A percentile compares a stretch with the other conserved stretches of the same genome.
Conservation (phyloP, 64 coral and sea anemone species). For the Stichodactyla mertensii region DNA sequence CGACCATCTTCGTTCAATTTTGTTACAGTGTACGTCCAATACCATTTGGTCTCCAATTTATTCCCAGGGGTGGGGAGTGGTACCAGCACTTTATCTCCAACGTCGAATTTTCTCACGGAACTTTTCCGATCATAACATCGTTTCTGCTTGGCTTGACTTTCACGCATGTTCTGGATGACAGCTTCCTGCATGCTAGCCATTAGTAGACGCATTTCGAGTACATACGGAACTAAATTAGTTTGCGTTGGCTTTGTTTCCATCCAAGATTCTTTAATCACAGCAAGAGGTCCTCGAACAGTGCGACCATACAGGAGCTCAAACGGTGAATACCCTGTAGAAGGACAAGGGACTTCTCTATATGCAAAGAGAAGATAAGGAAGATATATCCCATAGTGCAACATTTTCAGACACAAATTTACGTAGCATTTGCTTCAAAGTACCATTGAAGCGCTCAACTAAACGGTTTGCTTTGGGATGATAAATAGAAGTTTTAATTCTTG, state of each 20-base stretch:
- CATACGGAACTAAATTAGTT: neutral
- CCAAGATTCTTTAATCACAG: conserved; percentile 49
- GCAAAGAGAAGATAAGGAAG: conserved; percentile 41
- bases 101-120: neutral
- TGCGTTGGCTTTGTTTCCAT: neutral
- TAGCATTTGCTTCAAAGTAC: conserved; percentile 29
- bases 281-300: conserved; percentile 31
- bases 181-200: conserved; percentile 3
- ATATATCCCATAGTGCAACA: conserved; percentile 11
- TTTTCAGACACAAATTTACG: conserved; percentile 26
- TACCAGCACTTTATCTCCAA: conserved; percentile 45
- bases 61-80: conserved; percentile 15
- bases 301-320: conserved; percentile 55
- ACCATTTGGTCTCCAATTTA: conserved; percentile 39
- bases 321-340: conserved; percentile 53
- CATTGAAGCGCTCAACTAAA: conserved; percentile 2
- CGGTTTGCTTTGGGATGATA: conserved; percentile 21
- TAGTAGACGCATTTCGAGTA: conserved; percentile 7
- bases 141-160: conserved; percentile 28
- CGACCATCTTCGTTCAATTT: neutral
- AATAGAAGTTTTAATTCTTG: conserved; percentile 24
- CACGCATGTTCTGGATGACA: neutral
- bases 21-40: conserved; percentile 39
- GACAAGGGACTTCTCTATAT: conserved; percentile 44
- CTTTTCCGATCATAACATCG: conserved; percentile 20